phyloP scores from a whole-genome alignment of 2,888 invertebrate species.

The Laspeyria flexula region DNA sequence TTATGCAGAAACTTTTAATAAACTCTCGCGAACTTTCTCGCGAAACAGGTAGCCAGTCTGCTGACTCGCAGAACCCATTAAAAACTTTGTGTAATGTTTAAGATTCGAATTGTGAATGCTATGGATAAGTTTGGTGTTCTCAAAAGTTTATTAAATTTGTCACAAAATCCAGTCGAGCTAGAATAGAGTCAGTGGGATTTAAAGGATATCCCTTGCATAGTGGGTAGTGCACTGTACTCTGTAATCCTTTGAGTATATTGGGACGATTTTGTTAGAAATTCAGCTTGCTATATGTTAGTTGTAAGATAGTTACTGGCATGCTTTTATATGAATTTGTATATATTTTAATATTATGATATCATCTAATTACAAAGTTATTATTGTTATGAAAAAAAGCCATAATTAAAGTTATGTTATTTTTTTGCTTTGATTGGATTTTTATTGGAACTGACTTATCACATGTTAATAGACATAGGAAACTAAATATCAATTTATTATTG shows the following conservation, averaged over 20 bases:
- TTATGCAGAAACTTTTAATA: slow-evolving; percentile 17
- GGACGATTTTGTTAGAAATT: not conserved
- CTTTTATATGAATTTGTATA: not conserved
- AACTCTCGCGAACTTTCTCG: slow-evolving; percentile 14
- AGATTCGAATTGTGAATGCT: slow-evolving; percentile 8
- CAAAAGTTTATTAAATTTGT: slow-evolving; percentile 6
- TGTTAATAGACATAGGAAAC: slow-evolving; percentile 17
- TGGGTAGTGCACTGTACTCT: no score
- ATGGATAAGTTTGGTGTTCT: not conserved
- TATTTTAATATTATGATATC: not conserved
- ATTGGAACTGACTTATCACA: not conserved
- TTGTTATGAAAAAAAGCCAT: slow-evolving; percentile 4
- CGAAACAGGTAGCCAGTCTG: slow-evolving; percentile 23
- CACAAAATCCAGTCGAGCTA: not conserved
- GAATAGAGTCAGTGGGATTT: not conserved
- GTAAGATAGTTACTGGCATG: not conserved
- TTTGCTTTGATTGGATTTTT: slow-evolving; percentile 1
- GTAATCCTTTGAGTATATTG: not conserved
- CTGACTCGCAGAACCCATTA: slow-evolving; percentile 19
- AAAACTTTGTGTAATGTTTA: slow-evolving; percentile 21
- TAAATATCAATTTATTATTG: slow-evolving; percentile 11
- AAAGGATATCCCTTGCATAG: not conserved
- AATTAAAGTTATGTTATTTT: no score
- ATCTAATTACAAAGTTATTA: not conserved
- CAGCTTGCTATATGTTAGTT: not conserved